Evolutionary conservation across 2,797 vertebrate species (phyloP), one percentile per base, ranked within the genome.

Genomic region (Champsocephalus gunnari): DNA sequence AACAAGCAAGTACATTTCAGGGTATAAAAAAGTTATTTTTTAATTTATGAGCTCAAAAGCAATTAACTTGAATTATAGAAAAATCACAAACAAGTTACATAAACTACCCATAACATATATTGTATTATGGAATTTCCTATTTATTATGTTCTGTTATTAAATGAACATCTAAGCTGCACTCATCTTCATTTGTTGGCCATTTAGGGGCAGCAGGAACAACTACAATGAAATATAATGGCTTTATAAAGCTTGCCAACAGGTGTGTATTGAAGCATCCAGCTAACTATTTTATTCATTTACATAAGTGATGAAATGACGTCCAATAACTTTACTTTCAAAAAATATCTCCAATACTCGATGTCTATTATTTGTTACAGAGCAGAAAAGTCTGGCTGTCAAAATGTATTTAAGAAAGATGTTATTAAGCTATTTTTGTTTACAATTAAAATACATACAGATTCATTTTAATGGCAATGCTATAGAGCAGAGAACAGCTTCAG

Each of bases 401-500:
- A 5, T 13, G 0, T 14, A n/a, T 66, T 41, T 53, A 12, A 14
- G 3, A 28, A 28, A 28, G 1, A 28, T 28, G 3, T 41, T 1
- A 43, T 43, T 21, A 57, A 58, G 11, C 12, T 48, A 12, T 1
- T 32, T 51, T 16, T 57, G 5, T 32, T 21, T 28, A 55, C 13
- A 73, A 45, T 3, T 53, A 9, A 68, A 50, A 50, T 38, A n/a
- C 9, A 67, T 32, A 68, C 57, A 17, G 61, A 21, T 10, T 14
- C 12, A 28, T 21, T 28, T 82, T 44, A 8, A 76, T 19, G 45
- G 65, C 58, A 21, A 12, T 19, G 53, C 38, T 38, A 38, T 4
- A 45, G 28, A 71, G 73, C 57, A 24, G 49, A 16, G 44, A 80
- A 69, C 56, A 71, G 54, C 24, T 75, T 56, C 57, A 79, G 84